Evolutionary conservation across 2,888 invertebrate species (phyloP), one percentile per base, ranked within the genome.

Genomic region (Silvanus unidentatus): DNA sequence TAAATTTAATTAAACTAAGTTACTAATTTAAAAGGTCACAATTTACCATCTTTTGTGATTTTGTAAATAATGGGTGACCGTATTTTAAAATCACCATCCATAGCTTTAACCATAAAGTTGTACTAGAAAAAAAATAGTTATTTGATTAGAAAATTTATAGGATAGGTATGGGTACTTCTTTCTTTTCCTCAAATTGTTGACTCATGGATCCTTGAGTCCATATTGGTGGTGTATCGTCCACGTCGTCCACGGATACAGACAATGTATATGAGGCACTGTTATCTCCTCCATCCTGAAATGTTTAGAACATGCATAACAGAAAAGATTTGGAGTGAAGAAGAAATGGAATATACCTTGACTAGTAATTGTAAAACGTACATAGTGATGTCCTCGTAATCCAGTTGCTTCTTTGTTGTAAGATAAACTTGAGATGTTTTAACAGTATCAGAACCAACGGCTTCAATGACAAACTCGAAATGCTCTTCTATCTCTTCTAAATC

Each of bases 81-180:
- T 42, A 82, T 74, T 16, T 76, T 77, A 1, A 77, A 75, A 64
- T 83, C 82, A 1, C 81, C 82, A 58, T 83, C 82, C 13, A 77
- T 74, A 3, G 82, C 82, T 14, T 64, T 59, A 1, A 81, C 73
- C 1, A 55, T 55, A 59, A 79, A 79, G 42, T 15, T 11, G 9
- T 16, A 1, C 16, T 39, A 39, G 40, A 39, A 42, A 42, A 45
- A 22, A 22, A 22, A 5, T 22, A 22, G 4, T 5, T 22, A 5
- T 5, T 22, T 22, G 22, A 22, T 5, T 8, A 22, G n/a, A 22
- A 22, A 5, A 8, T 34, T 41, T 30, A 15, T 10, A 38, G 12
- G 8, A 22, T 5, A 22, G n/a, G n/a, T n/a, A n/a, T n/a, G n/a
- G 14, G n/a, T 43, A 34, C 30, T 22, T 43, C 34, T 28, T 45